Conservation (phyloP, 2,113 vertebrate genomes). For the Hoplias malabaricus region DNA sequence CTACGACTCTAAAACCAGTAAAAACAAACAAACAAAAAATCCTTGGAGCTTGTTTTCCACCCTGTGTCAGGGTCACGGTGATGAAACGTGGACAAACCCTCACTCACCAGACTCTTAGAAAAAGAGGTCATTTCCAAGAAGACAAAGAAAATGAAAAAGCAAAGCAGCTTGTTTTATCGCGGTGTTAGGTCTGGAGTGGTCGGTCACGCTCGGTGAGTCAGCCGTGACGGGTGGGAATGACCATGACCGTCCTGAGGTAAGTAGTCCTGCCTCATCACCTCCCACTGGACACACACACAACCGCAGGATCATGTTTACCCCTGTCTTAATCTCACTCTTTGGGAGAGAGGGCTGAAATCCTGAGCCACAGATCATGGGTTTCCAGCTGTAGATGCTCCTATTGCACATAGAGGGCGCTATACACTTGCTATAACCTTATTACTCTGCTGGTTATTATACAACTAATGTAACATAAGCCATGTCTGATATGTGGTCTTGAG, state of each 20-base stretch:
- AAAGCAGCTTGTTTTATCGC: background rate
- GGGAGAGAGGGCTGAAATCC: conserved; percentile 18
- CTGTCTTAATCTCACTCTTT: background rate
- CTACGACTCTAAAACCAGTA: too few species aligned
- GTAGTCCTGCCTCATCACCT: background rate
- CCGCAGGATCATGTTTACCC: background rate
- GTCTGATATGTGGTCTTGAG: too few species aligned
- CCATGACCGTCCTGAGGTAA: background rate
- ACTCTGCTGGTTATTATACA: too few species aligned
- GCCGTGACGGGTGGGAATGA: background rate
- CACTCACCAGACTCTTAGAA: too few species aligned
- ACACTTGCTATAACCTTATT: too few species aligned
- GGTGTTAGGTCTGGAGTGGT: background rate
- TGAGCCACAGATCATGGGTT: conserved; percentile 38
- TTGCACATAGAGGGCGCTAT: background rate
- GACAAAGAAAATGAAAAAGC: background rate
- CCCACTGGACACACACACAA: background rate
- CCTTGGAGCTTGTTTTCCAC: too few species aligned
- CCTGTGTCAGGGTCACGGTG: too few species aligned
- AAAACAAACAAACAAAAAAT: too few species aligned
- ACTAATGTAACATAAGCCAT: too few species aligned
- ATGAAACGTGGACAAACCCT: too few species aligned
- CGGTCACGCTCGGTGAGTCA: background rate
- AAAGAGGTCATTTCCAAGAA: background rate
- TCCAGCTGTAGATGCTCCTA: conserved; percentile 27